Evolutionary conservation across 2,113 vertebrate species (phyloP), one percentile per base, ranked within the genome.

Genomic region (Lophotis ruficrista): DNA sequence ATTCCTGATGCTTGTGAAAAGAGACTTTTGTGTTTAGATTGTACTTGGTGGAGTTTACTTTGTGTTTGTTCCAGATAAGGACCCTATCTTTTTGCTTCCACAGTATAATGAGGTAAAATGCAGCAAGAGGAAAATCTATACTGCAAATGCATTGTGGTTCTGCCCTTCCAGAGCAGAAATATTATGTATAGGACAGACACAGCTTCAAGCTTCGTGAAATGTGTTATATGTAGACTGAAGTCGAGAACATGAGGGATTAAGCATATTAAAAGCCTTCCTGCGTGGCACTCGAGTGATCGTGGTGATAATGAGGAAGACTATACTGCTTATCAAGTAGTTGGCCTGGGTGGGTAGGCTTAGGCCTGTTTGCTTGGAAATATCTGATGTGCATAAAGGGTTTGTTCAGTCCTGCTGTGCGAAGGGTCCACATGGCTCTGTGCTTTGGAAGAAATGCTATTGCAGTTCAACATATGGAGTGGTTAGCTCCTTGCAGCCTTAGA

Each of bases 361-460:
- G 35, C 22, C 28, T 79, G 64, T 87, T 56, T 81, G 38, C 65
- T 48, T 70, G 70, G 73, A 41, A 19, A 54, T 12, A 65, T 4
- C 45, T 53, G 78, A 28, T 20, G 9, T 9, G 18, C 31, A 30
- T 71, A 30, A 38, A 78, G 70, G 33, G 57, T 45, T 87, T 53
- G 18, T 21, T 37, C 77, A 69, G 61, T 41, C 28, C 50, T 64
- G 43, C 61, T 62, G 17, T 17, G 27, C 3, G 2, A 17, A 82
- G 51, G 43, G 28, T 54, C 41, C 3, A 0, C 8, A 1, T 1
- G 6, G 22, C 24, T 57, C 75, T 0, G 1, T 17, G 51, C 71
- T 73, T 20, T 66, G 51, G 33, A 43, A 48, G 22, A 68, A 93
- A 48, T 43, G 14, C 30, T 37, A 0, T 5, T 72, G 54, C 84